phyloP scores from a whole-genome alignment of 2,888 invertebrate genomes.

The Thereva nobilitata region DNA sequence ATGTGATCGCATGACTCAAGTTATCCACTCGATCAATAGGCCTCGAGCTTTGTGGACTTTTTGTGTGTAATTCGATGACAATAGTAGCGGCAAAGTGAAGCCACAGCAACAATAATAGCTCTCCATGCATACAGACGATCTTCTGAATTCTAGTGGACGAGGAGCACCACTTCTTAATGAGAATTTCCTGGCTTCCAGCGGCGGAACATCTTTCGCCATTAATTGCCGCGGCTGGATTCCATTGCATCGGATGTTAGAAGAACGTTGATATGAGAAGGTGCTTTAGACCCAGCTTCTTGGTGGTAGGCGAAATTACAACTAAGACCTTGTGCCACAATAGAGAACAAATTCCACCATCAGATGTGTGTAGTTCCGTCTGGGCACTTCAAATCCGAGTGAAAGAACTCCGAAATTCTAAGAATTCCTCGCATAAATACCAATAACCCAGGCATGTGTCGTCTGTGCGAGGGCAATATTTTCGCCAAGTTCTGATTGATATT shows the following conservation, averaged over 20 bases:
- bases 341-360: conserved; percentile 24
- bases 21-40: background rate
- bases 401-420: conserved; percentile 32
- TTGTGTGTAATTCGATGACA: conserved; percentile 44
- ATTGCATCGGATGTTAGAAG: conserved; percentile 33
- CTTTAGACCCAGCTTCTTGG: background rate
- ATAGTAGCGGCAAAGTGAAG: conserved; percentile 39
- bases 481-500: conserved; percentile 22
- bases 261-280: conserved; percentile 17
- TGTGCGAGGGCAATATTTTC: conserved; percentile 21
- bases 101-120: conserved; percentile 3
- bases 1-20: background rate
- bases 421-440: conserved; percentile 26
- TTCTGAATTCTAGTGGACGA: conserved; percentile 31
- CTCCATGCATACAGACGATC: conserved; percentile 37
- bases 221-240: conserved; percentile 50
- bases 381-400: background rate
- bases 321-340: conserved; percentile 1
- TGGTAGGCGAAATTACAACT: conserved; percentile 5
- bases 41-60: conserved; percentile 24
- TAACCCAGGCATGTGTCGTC: conserved; percentile 26
- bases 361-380: conserved; percentile 12
- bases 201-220: conserved; percentile 55
- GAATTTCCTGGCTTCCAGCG: conserved; percentile 59
- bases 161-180: conserved; percentile 51